Conservation (phyloP, 1,140 invertebrate genomes). For the Chrysopa pallens region DNA sequence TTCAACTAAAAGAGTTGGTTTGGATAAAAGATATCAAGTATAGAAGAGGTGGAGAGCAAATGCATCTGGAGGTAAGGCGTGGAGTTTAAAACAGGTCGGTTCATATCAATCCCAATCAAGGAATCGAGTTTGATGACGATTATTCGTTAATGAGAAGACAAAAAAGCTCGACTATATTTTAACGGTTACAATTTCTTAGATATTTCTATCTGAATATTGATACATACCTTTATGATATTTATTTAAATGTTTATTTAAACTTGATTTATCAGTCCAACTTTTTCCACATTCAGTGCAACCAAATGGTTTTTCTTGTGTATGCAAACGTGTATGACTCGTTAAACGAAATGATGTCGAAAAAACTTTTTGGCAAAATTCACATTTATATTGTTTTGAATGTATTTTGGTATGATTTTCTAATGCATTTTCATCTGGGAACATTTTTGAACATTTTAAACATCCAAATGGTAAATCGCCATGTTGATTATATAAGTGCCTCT, state of each 20-base stretch:
- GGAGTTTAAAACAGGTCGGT: too few relatives aligned
- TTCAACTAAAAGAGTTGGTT: too few relatives aligned
- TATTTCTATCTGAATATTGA: too few relatives aligned
- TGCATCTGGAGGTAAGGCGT: too few relatives aligned
- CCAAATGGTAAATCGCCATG: neutral
- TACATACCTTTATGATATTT: neutral
- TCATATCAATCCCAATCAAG: too few relatives aligned
- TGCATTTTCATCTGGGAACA: neutral
- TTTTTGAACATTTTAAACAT: neutral
- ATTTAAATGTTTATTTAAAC: slow-evolving; percentile 6
- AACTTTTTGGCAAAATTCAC: neutral
- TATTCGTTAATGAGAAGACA: too few relatives aligned
- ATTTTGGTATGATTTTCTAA: neutral
- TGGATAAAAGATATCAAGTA: too few relatives aligned
- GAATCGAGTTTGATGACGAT: too few relatives aligned
- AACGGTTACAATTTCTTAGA: too few relatives aligned
- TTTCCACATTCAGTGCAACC: slow-evolving; percentile 49
- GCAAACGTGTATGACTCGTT: slow-evolving; percentile 8
- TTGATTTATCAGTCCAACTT: slow-evolving; percentile 12
- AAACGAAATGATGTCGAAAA: slow-evolving; percentile 5
- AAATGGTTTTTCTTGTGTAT: slow-evolving; percentile 46
- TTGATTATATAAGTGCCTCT: neutral
- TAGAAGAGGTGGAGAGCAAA: too few relatives aligned
- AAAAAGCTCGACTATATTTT: too few relatives aligned
- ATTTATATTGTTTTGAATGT: slow-evolving; percentile 1